Base-by-base conservation (phyloP, 1,140 invertebrate genomes). In the Mylabris phalerata region DNA sequence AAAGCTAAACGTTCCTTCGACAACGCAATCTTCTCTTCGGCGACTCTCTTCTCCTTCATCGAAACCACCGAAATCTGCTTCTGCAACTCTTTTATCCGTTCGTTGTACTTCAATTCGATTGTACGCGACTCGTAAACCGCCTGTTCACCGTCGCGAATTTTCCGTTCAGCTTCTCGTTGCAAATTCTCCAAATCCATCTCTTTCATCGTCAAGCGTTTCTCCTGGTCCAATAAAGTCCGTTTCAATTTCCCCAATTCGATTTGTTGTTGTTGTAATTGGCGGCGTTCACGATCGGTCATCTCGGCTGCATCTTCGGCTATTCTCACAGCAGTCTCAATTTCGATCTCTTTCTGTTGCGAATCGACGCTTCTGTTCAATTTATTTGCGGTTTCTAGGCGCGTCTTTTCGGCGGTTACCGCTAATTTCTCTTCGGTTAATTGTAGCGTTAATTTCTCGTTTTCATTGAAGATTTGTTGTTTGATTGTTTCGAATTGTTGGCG, bases 251-350 rank as follows among this genome's bases (percentile, higher is more conserved):
- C 77, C 43, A 77, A 41, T 39, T 79, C 74, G 2, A 68, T 62
- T 60, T 77, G 73, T 55, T 71, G 62, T 50, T 71, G 73, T 39
- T 74, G 69, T 19, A 73, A 71, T 24, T 69, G 67, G 42, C 76
- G 73, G 2, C 77, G 68, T 63, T 78, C 77, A 46, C 67, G 65
- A 65, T 78, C 77, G 0, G 78, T 72, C 46, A 71, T 69, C 41
- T 74, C 72, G 0, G 76, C 70, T 1, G 78, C 72, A 62, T 79
- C 75, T 48, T 72, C 70, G 2, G 77, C 77, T 25, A 78, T 75
- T 64, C 77, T 68, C 3, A 79, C 68, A 4, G 77, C 75, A 1
- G 77, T 74, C 45, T 80, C 76, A n/a, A 78, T 57, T 65, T 80
- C 78, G 1, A 71, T 51, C 42, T 74, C 73, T 26, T 72, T 67